Percentiles rank a stretch among this genome's conserved stretches.
These are phyloP conservation scores for Zosterops lateralis DNA, from an alignment of 2,113 vertebrate genomes.

Conservation along the genomic window DNA sequence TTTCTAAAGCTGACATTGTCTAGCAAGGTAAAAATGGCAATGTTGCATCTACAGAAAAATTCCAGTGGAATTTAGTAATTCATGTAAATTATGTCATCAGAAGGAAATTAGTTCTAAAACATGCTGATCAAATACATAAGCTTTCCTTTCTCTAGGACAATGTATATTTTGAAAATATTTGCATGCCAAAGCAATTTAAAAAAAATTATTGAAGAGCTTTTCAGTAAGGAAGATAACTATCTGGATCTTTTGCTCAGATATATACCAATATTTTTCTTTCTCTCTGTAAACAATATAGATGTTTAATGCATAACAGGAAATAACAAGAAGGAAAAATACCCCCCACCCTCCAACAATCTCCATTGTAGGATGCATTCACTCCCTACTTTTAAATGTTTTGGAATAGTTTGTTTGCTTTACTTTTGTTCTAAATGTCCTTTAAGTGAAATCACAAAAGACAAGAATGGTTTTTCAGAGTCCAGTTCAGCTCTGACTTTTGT, in stretches of 20 bases:
- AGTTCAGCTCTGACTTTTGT: not conserved
- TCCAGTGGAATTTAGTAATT: not conserved
- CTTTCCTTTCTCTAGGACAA: not conserved
- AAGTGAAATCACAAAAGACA: not conserved
- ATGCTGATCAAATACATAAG: not conserved
- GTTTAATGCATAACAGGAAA: not conserved
- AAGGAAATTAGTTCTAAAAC: not conserved
- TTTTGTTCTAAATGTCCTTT: not conserved
- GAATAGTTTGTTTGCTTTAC: not conserved
- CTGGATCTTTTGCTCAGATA: not conserved
- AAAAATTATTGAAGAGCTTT: not conserved
- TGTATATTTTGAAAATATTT: not conserved
- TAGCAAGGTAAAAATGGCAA: not conserved
- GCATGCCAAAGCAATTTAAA: not conserved
- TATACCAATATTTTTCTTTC: not conserved
- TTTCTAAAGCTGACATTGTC: not conserved
- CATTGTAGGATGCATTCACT: not conserved
- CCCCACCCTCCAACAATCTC: not conserved
- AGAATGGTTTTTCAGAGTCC: not conserved
- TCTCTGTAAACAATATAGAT: not conserved
- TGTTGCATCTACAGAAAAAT: not conserved
- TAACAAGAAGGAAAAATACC: not conserved
- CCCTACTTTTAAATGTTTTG: not conserved
- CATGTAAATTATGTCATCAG: accelerated
- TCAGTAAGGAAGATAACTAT: not conserved